Evolutionary conservation across 2,113 vertebrate species (phyloP).

Genomic region (Scartelaos histophorus): DNA sequence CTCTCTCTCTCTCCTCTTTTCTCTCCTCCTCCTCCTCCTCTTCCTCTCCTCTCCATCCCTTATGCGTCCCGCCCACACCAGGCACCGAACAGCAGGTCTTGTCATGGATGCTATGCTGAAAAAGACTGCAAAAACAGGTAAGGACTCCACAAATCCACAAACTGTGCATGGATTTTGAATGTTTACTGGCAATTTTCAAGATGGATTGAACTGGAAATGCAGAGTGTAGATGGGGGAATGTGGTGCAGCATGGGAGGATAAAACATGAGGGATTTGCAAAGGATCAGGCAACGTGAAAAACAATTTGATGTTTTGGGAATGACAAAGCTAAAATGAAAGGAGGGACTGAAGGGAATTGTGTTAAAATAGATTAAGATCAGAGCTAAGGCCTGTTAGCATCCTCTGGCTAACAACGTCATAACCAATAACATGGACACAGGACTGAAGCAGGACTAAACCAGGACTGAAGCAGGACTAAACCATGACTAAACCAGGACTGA

Average conservation of each 20-base stretch:
- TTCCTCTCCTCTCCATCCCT: constrained; percentile 18
- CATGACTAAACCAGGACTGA: neutral
- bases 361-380: neutral
- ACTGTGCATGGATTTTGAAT: neutral
- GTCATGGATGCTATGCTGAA: constrained; percentile 63
- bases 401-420: constrained; percentile 4
- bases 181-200: neutral
- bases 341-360: neutral
- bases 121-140: constrained; percentile 35
- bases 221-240: no score
- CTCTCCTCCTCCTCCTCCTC: neutral
- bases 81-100: constrained; percentile 57
- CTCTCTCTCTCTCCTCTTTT: neutral
- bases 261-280: neutral
- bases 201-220: neutral
- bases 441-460: no score
- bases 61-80: constrained; percentile 30
- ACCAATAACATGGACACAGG: neutral
- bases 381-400: constrained; percentile 10
- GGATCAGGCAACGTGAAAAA: neutral
- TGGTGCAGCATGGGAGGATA: neutral
- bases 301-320: neutral
- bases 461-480: neutral
- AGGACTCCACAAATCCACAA: constrained; percentile 9
- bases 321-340: constrained; percentile 50